phyloP scores from a whole-genome alignment of 2,113 vertebrate species.

The Synodontis membranacea region DNA sequence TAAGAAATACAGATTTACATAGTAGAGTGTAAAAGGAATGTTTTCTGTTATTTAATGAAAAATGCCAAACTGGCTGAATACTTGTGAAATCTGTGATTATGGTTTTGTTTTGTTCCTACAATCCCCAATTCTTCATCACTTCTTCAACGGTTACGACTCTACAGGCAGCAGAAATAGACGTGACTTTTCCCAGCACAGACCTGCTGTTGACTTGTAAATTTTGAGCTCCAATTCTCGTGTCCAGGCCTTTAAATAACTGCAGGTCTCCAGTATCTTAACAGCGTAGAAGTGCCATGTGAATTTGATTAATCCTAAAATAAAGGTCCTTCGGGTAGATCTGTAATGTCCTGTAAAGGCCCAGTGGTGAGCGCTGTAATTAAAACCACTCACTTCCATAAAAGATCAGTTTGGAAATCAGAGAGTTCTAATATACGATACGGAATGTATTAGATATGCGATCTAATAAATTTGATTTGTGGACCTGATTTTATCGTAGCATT shows the following conservation, averaged over 20 bases:
- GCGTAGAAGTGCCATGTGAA: not conserved
- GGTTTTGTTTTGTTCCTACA: not conserved
- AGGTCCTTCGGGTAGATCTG: not conserved
- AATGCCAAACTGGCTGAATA: not conserved
- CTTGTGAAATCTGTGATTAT: not conserved
- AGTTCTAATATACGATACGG: too few species aligned
- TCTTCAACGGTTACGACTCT: conserved; percentile 55
- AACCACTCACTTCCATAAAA: not conserved
- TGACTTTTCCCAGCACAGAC: conserved; percentile 25
- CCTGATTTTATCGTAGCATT: too few species aligned
- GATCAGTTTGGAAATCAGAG: not conserved
- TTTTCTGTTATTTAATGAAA: not conserved
- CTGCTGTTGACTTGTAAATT: conserved; percentile 48
- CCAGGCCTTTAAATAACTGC: conserved; percentile 42
- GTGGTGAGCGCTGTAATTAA: not conserved
- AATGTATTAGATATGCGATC: not conserved
- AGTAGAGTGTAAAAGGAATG: not conserved
- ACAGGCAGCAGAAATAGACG: conserved; percentile 47
- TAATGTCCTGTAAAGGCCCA: not conserved
- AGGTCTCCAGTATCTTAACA: not conserved
- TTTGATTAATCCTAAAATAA: not conserved
- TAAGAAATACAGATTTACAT: not conserved
- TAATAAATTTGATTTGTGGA: not conserved
- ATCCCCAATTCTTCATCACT: conserved; percentile 29
- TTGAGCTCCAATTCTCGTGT: conserved; percentile 42